A percentile compares a stretch with the other conserved stretches of the same genome.
Evolutionary conservation across 2,113 vertebrate genomes (phyloP).

Genomic region (Ranitomeya variabilis): DNA sequence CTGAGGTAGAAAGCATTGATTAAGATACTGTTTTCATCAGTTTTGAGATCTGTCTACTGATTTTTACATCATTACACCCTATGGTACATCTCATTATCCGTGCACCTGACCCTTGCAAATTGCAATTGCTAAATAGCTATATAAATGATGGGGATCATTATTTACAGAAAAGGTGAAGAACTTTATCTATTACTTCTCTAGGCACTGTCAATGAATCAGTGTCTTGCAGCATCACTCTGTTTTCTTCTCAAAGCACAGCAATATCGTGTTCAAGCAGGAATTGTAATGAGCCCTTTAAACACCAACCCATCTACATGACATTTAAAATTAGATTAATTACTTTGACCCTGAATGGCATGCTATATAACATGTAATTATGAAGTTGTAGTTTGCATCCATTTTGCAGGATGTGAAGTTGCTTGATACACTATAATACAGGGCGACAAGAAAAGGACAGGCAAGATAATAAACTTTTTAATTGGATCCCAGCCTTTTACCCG

Average conservation of each 20-base stretch:
- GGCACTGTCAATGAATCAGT: slow-evolving; percentile 7
- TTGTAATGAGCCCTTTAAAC: slow-evolving; percentile 30
- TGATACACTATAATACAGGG: background rate
- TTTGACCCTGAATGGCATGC: slow-evolving; percentile 20
- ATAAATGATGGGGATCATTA: slow-evolving; percentile 3
- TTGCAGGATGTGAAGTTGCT: background rate
- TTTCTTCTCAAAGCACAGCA: background rate
- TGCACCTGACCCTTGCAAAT: slow-evolving; percentile 9
- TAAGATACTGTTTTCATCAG: background rate
- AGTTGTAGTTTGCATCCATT: slow-evolving; percentile 10
- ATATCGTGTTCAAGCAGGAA: slow-evolving; percentile 10
- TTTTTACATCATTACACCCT: slow-evolving; percentile 5
- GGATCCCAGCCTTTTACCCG: too few species aligned
- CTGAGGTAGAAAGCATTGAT: background rate
- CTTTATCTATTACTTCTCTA: background rate
- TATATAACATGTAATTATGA: slow-evolving; percentile 30
- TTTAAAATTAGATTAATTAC: slow-evolving; percentile 46
- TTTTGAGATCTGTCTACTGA: background rate
- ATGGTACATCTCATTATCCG: background rate
- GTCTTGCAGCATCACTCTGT: background rate
- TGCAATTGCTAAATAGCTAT: background rate
- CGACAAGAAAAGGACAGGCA: background rate
- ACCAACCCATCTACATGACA: background rate
- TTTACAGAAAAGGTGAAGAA: slow-evolving; percentile 30
- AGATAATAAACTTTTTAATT: too few species aligned